Base-by-base conservation (phyloP, 2,888 invertebrate genomes). In the Colostygia pectinataria region DNA sequence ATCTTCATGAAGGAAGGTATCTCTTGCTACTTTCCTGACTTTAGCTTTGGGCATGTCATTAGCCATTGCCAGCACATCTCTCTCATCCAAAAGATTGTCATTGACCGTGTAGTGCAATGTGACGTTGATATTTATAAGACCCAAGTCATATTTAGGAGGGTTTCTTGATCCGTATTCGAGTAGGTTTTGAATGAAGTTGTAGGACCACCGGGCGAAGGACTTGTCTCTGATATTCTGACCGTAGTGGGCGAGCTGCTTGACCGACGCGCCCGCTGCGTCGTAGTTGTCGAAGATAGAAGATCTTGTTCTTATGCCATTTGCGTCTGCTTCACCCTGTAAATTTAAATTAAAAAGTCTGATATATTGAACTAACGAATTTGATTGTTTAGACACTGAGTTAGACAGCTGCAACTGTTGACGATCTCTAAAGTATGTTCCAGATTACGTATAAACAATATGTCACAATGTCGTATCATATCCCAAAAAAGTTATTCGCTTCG, bases 201-300 rank as follows among this genome's bases (percentile, higher is more conserved):
- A 75, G 31, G 79, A 62, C 73, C 76, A 87, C 15, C 80, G 61
- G 6, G 77, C 65, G 63, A 87, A 87, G 1, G 49, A 27, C 53
- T 63, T 68, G 47, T 77, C 78, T 34, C 77, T 66, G 8, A 87
- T 71, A 48, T 82, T 84, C 59, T 87, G 87, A 0, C 84, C 84
- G 44, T 67, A 87, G 53, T 84, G 85, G 0, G 77, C 84, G 0
- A 79, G 24, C 65, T 85, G 84, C 45, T 84, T 86, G 0, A 83
- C 13, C 0, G 84, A 59, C 7, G 74, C 80, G 1, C 86, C 84
- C 0, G 64, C 57, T 7, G 49, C 37, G 0, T 39, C 39, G 8
- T 49, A 52, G n/a, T 41, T 18, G 2, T 51, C 48, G 8, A 56
- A 53, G 4, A 38, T 10, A 18, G 47, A 13, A 38, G 27, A 27